Evolutionary conservation across 1,140 invertebrate species (phyloP), one percentile per base, ranked within the genome.

Genomic region (Zaprionus taronus): DNA sequence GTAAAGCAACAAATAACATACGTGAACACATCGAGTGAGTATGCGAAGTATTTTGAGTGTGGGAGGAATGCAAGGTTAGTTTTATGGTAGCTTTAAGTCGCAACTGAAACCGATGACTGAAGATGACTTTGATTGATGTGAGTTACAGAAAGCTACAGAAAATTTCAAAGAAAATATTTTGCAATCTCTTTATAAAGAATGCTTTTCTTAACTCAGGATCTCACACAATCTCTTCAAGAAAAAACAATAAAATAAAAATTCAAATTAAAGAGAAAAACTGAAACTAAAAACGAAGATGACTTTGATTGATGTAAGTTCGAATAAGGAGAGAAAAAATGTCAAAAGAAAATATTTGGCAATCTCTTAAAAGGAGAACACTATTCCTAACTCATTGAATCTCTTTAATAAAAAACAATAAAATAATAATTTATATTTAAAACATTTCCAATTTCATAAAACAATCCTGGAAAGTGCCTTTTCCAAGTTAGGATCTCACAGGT

Each of bases 1-100:
- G 41, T 56, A 53, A 49, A 60, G 34, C 41, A 47, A 34, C 31
- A n/a, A 44, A 44, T 24, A 24, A 5, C 24, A 22, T 51, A 24
- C 47, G 47, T 51, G 20, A 14, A 12, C 47, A 22, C 47, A 51
- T 51, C 17, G 47, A 24, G 38, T 12, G 20, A 5, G 47, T 51
- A 24, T 5, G 17, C 0, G 17, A 22, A 22, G 15, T 17, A 17
- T 60, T 41, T 36, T 58, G 55, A 22, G 22, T 22, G 47, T 51
- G 22, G 34, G n/a, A 28, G 62, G 69, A 58, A 77, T 61, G 56
- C 55, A 69, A 70, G 49, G 53, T 58, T 58, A 15, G 20, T n/a
- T 58, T 55, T 38, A 26, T 20, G 24, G 34, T 5, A 31, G 14
- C 20, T 72, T 38, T 1, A 15, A n/a, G 1, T 24, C 4, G 20